Conservation (phyloP, 2,797 vertebrate genomes). For the Sebastes taczanowskii region DNA sequence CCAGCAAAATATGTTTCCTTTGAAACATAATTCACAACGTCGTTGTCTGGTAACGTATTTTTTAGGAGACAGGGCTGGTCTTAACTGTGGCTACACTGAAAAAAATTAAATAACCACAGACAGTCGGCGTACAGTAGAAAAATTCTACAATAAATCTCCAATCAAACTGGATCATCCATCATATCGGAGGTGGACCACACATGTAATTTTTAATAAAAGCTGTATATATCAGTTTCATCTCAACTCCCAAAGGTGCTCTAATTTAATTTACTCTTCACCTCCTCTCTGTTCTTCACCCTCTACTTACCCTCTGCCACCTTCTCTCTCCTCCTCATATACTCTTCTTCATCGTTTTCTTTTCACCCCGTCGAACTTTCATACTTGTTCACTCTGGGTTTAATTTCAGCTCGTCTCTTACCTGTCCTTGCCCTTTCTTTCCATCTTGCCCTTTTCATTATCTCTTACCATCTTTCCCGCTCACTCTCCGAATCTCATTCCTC, state of each 20-base stretch:
- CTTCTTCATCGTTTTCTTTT: not conserved
- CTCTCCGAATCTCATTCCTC: conserved; percentile 12
- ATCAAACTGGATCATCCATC: conserved; percentile 21
- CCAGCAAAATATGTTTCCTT: too few species aligned
- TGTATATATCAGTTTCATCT: conserved; percentile 14
- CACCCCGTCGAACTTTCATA: conserved; percentile 15
- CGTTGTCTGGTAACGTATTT: too few species aligned
- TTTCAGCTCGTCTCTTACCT: conserved; percentile 44
- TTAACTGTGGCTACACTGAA: not conserved
- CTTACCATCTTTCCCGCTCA: conserved; percentile 37
- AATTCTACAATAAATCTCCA: conserved; percentile 13
- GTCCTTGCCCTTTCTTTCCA: conserved; percentile 41
- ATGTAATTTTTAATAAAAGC: conserved; percentile 56
- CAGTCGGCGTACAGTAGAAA: not conserved
- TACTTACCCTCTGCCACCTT: conserved; percentile 37
- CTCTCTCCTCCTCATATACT: conserved; percentile 33
- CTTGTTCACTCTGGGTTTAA: conserved; percentile 41
- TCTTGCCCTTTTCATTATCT: conserved; percentile 41
- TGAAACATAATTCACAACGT: too few species aligned
- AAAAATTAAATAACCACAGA: conserved; percentile 11
- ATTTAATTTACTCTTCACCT: conserved; percentile 63
- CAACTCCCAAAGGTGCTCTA: conserved; percentile 27
- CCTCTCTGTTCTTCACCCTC: conserved; percentile 30
- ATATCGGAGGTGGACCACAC: not conserved
- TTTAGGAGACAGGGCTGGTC: too few species aligned